Base-by-base conservation (phyloP, 2,888 invertebrate genomes). In the Phortica okadai region DNA sequence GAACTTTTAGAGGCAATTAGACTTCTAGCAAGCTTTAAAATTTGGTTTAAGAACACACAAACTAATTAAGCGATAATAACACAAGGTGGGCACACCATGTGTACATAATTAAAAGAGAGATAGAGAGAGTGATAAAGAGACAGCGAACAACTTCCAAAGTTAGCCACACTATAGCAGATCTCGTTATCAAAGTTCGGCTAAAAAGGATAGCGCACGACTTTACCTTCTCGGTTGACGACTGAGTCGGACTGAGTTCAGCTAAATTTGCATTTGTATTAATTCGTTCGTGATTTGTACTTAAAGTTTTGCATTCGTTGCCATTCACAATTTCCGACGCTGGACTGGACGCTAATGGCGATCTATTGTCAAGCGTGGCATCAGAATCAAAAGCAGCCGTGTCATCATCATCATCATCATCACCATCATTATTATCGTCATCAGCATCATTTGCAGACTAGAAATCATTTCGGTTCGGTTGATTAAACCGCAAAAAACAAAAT, bases 201-300 rank as follows among this genome's bases (percentile, higher is more conserved):
- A 14, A 50, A 14, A 50, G 50, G 50, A 50, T 2, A 50, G 50
- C 50, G 50, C 50, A 50, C 50, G 50, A 50, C 50, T 11, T 50
- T 50, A 50, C 50, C 50, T 50, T 50, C 10, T 50, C 50, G 10
- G 50, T 11, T 50, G 50, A 14, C 3, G 50, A 0, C 50, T 50
- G 10, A 8, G 50, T 6, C 50, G 2, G 10, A 8, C 14, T 2
- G 50, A 5, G 8, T 6, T 50, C 50, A 50, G 50, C 8, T 50
- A 50, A 50, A 50, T n/a, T 25, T 4, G 25, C 25, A 16, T n/a
- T 62, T 62, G 16, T 21, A 25, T 21, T 10, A 62, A 11, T 16
- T 62, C 21, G 62, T 21, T 54, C 70, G 45, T 54, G n/a, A 33
- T 72, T 72, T 72, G 70, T 72, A 72, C 70, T 50, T 72, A 72